Evolutionary conservation across 1,140 invertebrate genomes (phyloP), one percentile per base, ranked within the genome.

Genomic region (Cydia amplana): DNA sequence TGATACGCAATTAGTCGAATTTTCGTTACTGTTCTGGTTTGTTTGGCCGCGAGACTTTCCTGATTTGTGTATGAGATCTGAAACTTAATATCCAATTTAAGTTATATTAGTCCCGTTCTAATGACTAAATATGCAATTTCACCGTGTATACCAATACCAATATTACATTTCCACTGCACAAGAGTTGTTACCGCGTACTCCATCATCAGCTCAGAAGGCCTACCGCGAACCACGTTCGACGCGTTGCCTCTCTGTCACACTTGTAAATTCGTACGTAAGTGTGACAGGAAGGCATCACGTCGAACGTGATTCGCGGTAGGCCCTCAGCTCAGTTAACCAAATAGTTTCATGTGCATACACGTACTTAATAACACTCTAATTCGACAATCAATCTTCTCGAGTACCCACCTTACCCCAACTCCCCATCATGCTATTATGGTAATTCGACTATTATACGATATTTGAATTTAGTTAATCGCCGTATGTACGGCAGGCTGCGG

Each of bases 341-440:
- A 67, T 67, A 67, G 14, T 18, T 67, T 67, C 32, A 67, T 67
- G 63, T 65, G 25, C 63, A 25, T 25, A 32, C 64, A 67, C 3
- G 64, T 67, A 32, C 64, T 67, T 67, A 67, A 36, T 36, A 67
- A 67, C 64, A 16, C 64, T 67, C 25, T 67, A 32, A 67, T 67
- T 67, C 28, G 64, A 67, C 64, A 36, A 67, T 67, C 64, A 67
- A 67, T 67, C 64, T 67, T 67, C 64, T 16, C 64, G 36, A 40
- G 36, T 40, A 40, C 36, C 36, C 36, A 40, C 36, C 36, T 40
- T 40, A 40, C 36, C 7, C 36, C 36, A 40, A 6, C 28, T 36
- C 28, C 64, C 64, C 63, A 28, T 3, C 63, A 28, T 64, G 63
- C 28, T 67, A 67, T 67, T 67, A 67, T 36, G 64, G 64, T 67